Evolutionary conservation across 2,113 vertebrate genomes (phyloP).

Genomic region (Hepsetus odoe): DNA sequence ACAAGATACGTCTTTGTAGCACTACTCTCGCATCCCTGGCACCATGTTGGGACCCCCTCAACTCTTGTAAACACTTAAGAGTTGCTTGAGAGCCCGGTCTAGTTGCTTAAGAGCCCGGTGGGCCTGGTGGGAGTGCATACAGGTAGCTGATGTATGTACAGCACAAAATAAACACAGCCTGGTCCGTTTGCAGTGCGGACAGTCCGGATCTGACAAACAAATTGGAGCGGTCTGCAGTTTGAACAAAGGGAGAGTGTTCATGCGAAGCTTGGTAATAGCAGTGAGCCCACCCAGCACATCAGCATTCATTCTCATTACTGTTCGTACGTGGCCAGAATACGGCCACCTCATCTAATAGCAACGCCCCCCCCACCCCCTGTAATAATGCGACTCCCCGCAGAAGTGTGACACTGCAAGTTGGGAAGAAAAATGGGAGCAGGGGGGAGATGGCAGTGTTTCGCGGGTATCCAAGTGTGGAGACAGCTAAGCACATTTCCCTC

Average conservation of each 20-base stretch:
- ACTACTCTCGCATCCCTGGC: too few species aligned
- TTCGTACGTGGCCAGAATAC: slow-evolving; percentile 69
- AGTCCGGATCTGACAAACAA: slow-evolving; percentile 35
- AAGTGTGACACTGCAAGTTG: slow-evolving; percentile 72
- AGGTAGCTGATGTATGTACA: background rate
- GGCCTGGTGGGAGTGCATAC: too few species aligned
- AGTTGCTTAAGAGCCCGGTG: too few species aligned
- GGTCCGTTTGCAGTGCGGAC: background rate
- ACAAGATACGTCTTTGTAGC: too few species aligned
- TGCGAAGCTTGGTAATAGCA: slow-evolving; percentile 18
- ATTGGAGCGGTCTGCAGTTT: slow-evolving; percentile 12
- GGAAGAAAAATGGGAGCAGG: slow-evolving; percentile 55
- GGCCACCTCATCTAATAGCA: slow-evolving; percentile 53
- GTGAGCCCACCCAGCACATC: slow-evolving; percentile 57
- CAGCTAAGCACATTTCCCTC: slow-evolving; percentile 73
- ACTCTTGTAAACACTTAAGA: too few species aligned
- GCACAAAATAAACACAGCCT: background rate
- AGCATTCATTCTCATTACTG: slow-evolving; percentile 75
- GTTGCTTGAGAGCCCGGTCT: too few species aligned
- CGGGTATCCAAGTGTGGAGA: slow-evolving; percentile 74
- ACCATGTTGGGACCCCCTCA: too few species aligned
- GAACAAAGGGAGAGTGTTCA: slow-evolving; percentile 17
- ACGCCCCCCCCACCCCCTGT: slow-evolving; percentile 50
- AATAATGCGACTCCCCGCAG: slow-evolving; percentile 61
- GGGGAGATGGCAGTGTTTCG: slow-evolving; percentile 46